Base-by-base conservation (phyloP, 2,888 invertebrate species). In the Alviniconcha strummeri region DNA sequence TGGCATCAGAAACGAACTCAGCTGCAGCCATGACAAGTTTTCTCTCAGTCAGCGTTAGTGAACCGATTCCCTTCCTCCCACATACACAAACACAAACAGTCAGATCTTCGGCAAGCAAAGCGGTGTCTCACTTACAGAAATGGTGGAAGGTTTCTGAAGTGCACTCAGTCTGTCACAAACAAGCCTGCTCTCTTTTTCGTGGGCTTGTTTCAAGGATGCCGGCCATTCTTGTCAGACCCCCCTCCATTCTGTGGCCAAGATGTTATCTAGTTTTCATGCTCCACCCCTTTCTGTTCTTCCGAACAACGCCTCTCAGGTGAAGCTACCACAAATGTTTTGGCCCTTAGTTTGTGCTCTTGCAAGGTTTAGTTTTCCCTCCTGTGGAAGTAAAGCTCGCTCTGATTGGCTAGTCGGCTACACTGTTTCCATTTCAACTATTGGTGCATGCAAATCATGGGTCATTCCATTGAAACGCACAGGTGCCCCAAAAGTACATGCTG, bases 381-480 rank as follows among this genome's bases (percentile, higher is more conserved):
- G 55, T 17, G 67, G 64, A 15, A 52, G 80, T 69, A 36, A 54
- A n/a, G 19, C 2, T 67, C n/a, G 69, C 55, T 80, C 13, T 69
- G 64, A 80, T 80, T 80, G 80, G 80, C 69, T 56, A 69, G 54
- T 4, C 9, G 8, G 5, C 5, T 0, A 11, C n/a, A 15, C n/a
- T 80, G 64, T 69, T 54, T 52, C 69, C 67, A 19, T 11, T 67
- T 15, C 52, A 9, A 13, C 6, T 13, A 80, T 80, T 80, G 80
- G 80, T 80, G 67, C 55, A 67, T 80, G 69, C 80, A 80, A 67
- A 80, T 80, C 80, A 55, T n/a, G 80, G 67, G 67, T 69, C n/a
- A 64, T 11, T 57, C 76, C 76, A 57, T 78, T 78, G 7, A 9
- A 11, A 4, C 64, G 78, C 78, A 64, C 13, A 52, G 60, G 78